Conservation (phyloP, 2,113 vertebrate species). For the Sphaerodactylus townsendi region DNA sequence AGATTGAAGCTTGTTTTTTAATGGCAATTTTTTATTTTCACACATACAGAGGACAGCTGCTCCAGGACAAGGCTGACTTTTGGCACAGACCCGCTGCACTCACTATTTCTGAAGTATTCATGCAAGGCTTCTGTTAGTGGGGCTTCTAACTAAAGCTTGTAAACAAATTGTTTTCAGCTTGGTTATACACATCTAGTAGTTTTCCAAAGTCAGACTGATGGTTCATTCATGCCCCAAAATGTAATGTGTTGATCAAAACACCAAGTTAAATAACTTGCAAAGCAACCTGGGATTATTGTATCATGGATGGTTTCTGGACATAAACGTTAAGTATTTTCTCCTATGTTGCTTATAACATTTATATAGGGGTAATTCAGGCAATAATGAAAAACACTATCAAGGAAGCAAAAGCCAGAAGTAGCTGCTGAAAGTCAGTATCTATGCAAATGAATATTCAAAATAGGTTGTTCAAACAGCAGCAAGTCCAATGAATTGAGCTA, state of each 20-base stretch:
- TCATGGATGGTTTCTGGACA: neutral
- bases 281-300: neutral
- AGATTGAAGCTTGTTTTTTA: neutral
- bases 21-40: neutral
- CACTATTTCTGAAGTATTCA: neutral
- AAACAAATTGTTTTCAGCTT: constrained; percentile 18
- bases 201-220: constrained; percentile 22
- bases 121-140: no score
- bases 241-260: constrained; percentile 4
- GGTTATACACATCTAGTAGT: constrained; percentile 32
- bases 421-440: constrained; percentile 31
- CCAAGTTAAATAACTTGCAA: constrained; percentile 11
- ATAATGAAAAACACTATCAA: neutral
- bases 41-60: neutral
- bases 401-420: neutral
- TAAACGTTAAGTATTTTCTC: constrained; percentile 5
- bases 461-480: constrained; percentile 25
- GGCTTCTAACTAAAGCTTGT: constrained; percentile 16
- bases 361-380: neutral
- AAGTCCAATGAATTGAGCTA: neutral
- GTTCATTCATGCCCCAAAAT: constrained; percentile 17
- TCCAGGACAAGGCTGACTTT: neutral
- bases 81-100: neutral
- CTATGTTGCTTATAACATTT: constrained; percentile 14
- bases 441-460: constrained; percentile 29